phyloP scores from a whole-genome alignment of 2,888 invertebrate genomes.

The Scelioninae gen. 2 region DNA sequence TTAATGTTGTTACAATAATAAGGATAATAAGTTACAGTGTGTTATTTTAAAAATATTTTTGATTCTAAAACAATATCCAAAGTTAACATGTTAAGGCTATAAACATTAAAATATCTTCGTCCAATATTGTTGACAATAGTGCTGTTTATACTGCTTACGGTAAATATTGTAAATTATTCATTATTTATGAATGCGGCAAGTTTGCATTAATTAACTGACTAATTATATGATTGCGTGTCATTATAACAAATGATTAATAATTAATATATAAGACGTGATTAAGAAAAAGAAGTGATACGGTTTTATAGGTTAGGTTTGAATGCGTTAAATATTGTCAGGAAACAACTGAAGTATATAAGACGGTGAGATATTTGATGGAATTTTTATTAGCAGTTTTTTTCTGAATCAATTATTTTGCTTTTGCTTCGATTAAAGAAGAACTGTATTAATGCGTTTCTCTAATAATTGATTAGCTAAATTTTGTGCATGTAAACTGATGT shows the following conservation, averaged over 20 bases:
- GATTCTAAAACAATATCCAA: too few species aligned
- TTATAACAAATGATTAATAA: constrained; percentile 18
- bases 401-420: too few species aligned
- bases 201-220: background rate
- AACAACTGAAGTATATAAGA: constrained; percentile 20
- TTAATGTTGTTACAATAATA: too few species aligned
- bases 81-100: too few species aligned
- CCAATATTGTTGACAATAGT: constrained; percentile 54
- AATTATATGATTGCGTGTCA: constrained; percentile 6
- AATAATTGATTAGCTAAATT: constrained; percentile 2
- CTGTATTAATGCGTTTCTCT: background rate
- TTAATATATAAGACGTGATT: constrained; percentile 16
- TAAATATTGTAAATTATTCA: constrained; percentile 28
- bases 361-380: background rate
- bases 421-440: too few species aligned
- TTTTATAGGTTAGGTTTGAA: constrained; percentile 42
- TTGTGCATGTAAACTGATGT: background rate
- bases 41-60: too few species aligned
- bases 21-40: too few species aligned
- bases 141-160: constrained; percentile 46
- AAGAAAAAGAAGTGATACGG: constrained; percentile 16
- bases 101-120: constrained; percentile 40
- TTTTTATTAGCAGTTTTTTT: background rate
- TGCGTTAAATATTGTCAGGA: constrained; percentile 35
- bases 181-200: constrained; percentile 30